Evolutionary conservation across 2,888 invertebrate genomes (phyloP).

Genomic region (Drosophila vallismaia): DNA sequence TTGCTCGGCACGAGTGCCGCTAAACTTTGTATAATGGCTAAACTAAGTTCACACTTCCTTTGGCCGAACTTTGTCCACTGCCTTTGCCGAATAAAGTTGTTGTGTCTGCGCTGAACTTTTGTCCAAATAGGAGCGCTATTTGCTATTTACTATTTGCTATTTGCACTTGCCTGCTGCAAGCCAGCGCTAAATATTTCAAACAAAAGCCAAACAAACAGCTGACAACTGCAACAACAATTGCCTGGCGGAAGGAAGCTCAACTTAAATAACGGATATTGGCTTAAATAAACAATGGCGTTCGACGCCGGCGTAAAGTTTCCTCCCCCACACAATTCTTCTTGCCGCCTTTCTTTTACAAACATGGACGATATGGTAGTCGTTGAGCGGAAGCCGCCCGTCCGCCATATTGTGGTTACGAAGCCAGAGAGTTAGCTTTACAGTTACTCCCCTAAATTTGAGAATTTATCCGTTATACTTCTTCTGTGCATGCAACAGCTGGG

Average conservation of each 20-base stretch:
- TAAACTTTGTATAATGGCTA: conserved; percentile 68
- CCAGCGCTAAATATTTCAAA: conserved; percentile 73
- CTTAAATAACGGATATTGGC: conserved; percentile 79
- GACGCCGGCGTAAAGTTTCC: conserved; percentile 16
- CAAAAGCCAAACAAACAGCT: conserved; percentile 74
- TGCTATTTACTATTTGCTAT: conserved; percentile 47
- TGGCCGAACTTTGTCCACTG: conserved; percentile 65
- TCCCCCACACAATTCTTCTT: background rate
- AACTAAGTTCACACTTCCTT: conserved; percentile 76
- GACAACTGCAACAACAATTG: conserved; percentile 66
- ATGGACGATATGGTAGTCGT: background rate
- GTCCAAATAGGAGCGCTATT: conserved; percentile 66
- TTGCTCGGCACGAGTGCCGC: conserved; percentile 16
- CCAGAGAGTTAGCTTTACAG: conserved; percentile 48
- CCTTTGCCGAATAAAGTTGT: conserved; percentile 44
- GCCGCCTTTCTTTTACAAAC: conserved; percentile 6
- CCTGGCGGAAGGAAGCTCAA: conserved; percentile 73
- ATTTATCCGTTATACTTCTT: conserved; percentile 31
- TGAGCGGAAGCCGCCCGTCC: conserved; percentile 56
- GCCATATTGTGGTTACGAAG: conserved; percentile 52
- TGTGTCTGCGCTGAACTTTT: conserved; percentile 65
- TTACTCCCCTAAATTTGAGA: conserved; percentile 31
- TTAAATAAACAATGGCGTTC: conserved; percentile 75
- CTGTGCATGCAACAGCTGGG: conserved; percentile 60
- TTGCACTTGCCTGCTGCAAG: conserved; percentile 47